Evolutionary conservation across 1,140 invertebrate species (phyloP), one percentile per base, ranked within the genome.

Genomic region (Druon quercuslanigerum): DNA sequence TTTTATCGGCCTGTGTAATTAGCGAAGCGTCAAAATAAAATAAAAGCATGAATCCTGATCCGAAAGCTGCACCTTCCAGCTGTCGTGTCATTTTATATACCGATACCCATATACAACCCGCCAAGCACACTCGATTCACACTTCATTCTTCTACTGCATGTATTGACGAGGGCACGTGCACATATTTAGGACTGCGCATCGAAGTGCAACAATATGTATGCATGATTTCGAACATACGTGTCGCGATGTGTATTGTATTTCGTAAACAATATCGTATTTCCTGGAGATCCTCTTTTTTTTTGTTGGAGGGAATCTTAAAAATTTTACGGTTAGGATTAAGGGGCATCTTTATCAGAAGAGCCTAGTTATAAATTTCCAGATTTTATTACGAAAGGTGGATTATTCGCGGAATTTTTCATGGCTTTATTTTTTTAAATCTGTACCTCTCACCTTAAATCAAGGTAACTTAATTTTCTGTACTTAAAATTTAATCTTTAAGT

Each of bases 81-180:
- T 80, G 79, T 80, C 57, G 72, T 20, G 72, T 80, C 73, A 78
- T 74, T 80, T 74, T 70, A 77, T 79, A 80, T 66, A 50, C 71
- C 40, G 72, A 54, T 54, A 52, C 73, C 73, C 25, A 33, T 33
- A 33, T 4, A 50, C 71, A 57, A 66, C 56, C 73, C 75, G 40
- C 33, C 51, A 33, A 33, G 25, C 4, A 33, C 25, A 4, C 25
- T 78, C 71, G 33, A 40, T 46, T 50, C 46, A 50, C 40, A 54
- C 40, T 54, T 20, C 17, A 3, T 56, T 20, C 50, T 2, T 52
- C 2, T n/a, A 51, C 51, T 74, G 66, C 51, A 8, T 71, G 16
- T 72, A 51, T 72, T 17, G 13, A 72, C 20, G 50, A 72, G 20
- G 50, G 51, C 19, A 52, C 71, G 51, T 51, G 71, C 50, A 51